phyloP scores from a whole-genome alignment of 2,888 invertebrate species.

The Eilema sororculum region DNA sequence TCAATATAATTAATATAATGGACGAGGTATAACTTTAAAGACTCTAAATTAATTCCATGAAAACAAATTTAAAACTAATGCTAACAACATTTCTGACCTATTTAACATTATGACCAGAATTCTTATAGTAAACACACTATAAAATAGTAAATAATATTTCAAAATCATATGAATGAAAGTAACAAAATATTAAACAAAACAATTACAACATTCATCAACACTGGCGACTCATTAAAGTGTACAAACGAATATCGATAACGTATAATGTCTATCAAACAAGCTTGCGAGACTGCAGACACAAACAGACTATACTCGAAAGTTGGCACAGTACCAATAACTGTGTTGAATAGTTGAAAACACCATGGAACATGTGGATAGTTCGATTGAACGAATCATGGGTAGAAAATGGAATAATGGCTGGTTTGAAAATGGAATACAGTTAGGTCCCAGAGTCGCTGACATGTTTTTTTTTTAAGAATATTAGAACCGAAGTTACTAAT shows the following conservation, averaged over 20 bases:
- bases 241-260: conserved; percentile 23
- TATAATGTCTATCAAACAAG: not conserved
- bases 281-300: conserved; percentile 8
- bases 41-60: too few relatives aligned
- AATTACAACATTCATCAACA: not conserved
- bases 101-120: not conserved
- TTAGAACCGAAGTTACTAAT: too few relatives aligned
- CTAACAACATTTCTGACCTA: too few relatives aligned
- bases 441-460: not conserved
- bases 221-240: conserved; percentile 16
- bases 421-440: not conserved
- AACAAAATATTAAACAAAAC: not conserved
- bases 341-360: not conserved
- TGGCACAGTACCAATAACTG: conserved; percentile 35
- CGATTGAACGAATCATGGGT: not conserved
- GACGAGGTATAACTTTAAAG: too few relatives aligned
- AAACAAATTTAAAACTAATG: too few relatives aligned
- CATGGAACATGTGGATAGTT: not conserved
- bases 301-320: conserved; percentile 21
- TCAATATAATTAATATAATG: too few relatives aligned
- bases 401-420: too few relatives aligned
- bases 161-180: conserved; percentile 3
- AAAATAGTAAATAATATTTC: conserved; percentile 3
- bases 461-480: too few relatives aligned
- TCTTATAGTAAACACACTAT: not conserved